Base-by-base conservation (phyloP, 1,140 invertebrate species). In the Drosophila cardini region DNA sequence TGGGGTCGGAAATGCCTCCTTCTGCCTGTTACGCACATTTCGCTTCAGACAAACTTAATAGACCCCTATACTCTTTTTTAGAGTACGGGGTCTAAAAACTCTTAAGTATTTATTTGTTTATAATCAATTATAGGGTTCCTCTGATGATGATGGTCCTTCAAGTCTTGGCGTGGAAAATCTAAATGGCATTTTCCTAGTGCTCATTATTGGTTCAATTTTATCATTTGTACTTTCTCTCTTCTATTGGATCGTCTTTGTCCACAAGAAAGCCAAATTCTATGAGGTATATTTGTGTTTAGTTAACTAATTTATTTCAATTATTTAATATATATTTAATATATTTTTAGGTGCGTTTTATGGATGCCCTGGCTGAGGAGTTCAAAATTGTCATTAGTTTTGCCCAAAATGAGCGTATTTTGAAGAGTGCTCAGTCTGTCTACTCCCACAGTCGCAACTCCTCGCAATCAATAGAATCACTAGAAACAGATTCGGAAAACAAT, bases 151-250 rank as follows among this genome's bases (percentile, higher is more conserved):
- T 26, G 72, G 68, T 1, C 74, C 82, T 9, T 72, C 76, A 0
- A 65, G 74, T 1, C 81, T 95, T 16, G 92, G 92, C 36, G 73
- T 95, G 16, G 92, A 93, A 36, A 96, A 96, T 75, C 94, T 96
- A 0, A 95, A 95, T 56, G 96, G 96, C 10, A 96, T 96, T 38
- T 96, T 96, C 80, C 92, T 95, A 6, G 95, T 96, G 10, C 91
- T 96, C 2, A 92, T 94, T 7, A 92, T 93, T 5, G 94, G 94
- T 0, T 90, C 92, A 6, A 34, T 91, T 7, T 26, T 93, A 4
- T 91, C 92, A 6, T 78, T 92, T 13, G 38, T 93, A 7, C 86
- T 91, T 9, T 92, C 93, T 4, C 78, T 93, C 1, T 34, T 92
- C 1, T 92, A 93, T 21, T 91, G 91, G 90, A 79, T 87, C 15